A percentile compares a stretch with the other conserved stretches of the same genome.
Evolutionary conservation across 2,113 vertebrate genomes (phyloP).

Genomic region (Aptenodytes patagonicus): DNA sequence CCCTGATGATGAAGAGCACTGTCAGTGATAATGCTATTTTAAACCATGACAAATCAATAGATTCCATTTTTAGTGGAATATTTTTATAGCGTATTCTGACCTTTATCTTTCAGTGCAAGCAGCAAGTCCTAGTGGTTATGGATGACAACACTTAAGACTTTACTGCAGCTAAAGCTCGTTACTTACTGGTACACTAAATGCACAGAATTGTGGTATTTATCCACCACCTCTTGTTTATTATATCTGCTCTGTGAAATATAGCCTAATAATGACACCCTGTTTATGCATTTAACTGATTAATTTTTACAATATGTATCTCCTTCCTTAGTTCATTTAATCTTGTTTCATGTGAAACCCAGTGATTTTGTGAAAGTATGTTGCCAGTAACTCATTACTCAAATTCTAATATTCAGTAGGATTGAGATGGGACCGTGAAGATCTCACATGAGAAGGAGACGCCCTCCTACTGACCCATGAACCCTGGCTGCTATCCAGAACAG

Average conservation of each 20-base stretch:
- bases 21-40: not conserved
- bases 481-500: not conserved
- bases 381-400: not conserved
- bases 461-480: not conserved
- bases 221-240: not conserved
- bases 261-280: not conserved
- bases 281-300: not conserved
- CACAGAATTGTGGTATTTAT: not conserved
- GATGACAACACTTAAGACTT: not conserved
- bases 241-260: not conserved
- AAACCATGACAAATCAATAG: not conserved
- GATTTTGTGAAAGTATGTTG: not conserved
- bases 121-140: not conserved
- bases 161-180: not conserved
- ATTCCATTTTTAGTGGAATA: not conserved
- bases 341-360: not conserved
- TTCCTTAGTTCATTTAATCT: not conserved
- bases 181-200: not conserved
- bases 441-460: not conserved
- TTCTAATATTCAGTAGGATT: not conserved
- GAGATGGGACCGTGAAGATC: not conserved
- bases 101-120: not conserved
- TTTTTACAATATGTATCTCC: not conserved
- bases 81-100: not conserved
- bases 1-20: not conserved